A percentile compares a stretch with the other conserved stretches of the same genome.
These are phyloP conservation scores for Herpetotheres cachinnans DNA, from an alignment of 2,113 vertebrate species.

Conservation along the genomic window DNA sequence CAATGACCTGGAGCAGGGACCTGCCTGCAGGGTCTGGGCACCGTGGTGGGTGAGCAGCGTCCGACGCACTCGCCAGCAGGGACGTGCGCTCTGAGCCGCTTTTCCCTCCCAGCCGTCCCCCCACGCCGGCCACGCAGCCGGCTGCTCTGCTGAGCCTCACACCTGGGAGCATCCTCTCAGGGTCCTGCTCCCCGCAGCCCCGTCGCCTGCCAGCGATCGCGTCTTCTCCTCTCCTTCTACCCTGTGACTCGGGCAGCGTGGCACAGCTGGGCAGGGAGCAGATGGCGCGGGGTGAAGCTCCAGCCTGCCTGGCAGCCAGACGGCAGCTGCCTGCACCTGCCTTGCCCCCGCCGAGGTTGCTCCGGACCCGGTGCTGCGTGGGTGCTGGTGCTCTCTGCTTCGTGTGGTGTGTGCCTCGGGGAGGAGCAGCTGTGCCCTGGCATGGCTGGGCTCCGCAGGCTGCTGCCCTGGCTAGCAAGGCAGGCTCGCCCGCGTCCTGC, in stretches of 20 bases:
- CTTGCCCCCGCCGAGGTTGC: background rate
- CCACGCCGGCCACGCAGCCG: background rate
- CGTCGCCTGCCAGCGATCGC: accelerated
- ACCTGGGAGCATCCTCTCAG: no score
- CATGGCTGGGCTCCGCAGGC: accelerated
- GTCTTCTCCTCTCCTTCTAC: background rate
- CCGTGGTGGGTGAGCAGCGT: background rate
- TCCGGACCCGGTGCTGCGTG: accelerated
- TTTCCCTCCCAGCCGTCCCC: background rate
- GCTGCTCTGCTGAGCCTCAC: background rate
- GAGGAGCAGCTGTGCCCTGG: background rate
- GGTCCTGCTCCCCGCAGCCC: background rate
- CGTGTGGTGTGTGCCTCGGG: background rate
- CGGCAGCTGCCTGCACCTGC: background rate
- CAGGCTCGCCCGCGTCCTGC: background rate
- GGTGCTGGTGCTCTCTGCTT: background rate
- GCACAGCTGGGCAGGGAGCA: background rate
- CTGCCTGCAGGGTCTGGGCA: no score
- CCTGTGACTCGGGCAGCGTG: background rate
- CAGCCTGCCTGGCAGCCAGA: background rate
- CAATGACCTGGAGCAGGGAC: background rate
- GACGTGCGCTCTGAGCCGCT: no score
- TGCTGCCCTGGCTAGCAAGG: accelerated
- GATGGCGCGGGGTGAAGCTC: background rate
- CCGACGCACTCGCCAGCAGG: accelerated